Percentiles rank a stretch among this genome's conserved stretches.
phyloP scores from a whole-genome alignment of 1,140 invertebrate species.

The Saxidomus purpurata region DNA sequence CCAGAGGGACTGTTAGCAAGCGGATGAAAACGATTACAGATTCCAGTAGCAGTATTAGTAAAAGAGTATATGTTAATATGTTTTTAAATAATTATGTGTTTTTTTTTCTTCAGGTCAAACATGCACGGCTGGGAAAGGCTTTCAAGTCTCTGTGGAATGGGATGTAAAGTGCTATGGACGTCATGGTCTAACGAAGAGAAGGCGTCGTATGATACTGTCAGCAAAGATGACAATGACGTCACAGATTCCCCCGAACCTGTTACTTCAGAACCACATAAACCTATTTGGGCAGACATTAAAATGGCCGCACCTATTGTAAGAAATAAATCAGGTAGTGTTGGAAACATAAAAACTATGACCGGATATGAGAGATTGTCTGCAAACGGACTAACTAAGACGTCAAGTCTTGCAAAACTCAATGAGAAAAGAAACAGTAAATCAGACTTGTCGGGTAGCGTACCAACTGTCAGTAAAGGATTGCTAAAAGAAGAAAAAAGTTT shows the following conservation, averaged over 20 bases:
- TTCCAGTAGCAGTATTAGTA: no score
- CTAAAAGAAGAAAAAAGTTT: constrained; percentile 13
- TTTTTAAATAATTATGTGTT: no score
- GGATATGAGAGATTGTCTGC: constrained; percentile 14
- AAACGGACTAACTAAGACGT: background rate
- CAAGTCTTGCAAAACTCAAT: background rate
- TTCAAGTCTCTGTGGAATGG: constrained; percentile 46
- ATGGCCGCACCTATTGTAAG: constrained; percentile 39
- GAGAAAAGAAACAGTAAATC: constrained; percentile 58
- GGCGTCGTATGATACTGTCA: constrained; percentile 27
- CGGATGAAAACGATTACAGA: no score
- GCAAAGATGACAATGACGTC: constrained; percentile 51
- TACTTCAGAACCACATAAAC: constrained; percentile 38
- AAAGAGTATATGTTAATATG: no score
- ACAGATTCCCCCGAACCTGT: background rate
- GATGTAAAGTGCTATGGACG: constrained; percentile 54
- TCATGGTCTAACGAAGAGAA: constrained; percentile 43
- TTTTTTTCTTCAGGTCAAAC: constrained; percentile 39
- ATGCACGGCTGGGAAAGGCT: constrained; percentile 62
- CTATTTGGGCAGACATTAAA: constrained; percentile 52
- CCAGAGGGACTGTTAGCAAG: no score
- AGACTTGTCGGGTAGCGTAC: constrained; percentile 21
- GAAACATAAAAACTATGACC: constrained; percentile 13
- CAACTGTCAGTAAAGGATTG: constrained; percentile 1
- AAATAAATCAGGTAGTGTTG: constrained; percentile 54